Evolutionary conservation across 1,140 invertebrate genomes (phyloP), one percentile per base, ranked within the genome.

Genomic region (Pygmarrhopalites habei): DNA sequence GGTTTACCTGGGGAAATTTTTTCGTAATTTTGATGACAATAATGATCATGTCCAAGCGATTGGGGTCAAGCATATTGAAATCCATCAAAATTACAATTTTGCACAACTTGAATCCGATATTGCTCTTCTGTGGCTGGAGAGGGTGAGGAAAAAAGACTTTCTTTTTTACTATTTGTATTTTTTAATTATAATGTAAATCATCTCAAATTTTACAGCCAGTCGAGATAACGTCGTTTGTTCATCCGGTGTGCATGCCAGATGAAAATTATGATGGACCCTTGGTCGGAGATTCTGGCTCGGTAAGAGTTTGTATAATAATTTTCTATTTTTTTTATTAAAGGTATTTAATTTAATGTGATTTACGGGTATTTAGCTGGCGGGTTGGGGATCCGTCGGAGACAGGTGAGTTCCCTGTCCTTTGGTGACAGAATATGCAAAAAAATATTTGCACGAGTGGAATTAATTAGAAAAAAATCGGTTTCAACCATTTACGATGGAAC

Each of bases 361-460:
- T 3, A 7, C 46, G 10, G 28, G 7, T 57, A 17, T 56, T 35
- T 41, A 67, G 65, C 32, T 67, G 17, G 58, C 51, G 15, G 66
- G 66, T 5, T 67, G 66, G 66, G 66, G 66, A n/a, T 56, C 47
- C 21, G 43, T 57, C 23, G 66, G 61, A 26, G 56, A 64, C 19
- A n/a, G n/a, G n/a, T n/a, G n/a, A n/a, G n/a, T n/a, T n/a, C n/a
- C n/a, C n/a, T n/a, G n/a, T n/a, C n/a, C n/a, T n/a, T n/a, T n/a
- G n/a, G n/a, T n/a, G n/a, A n/a, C n/a, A n/a, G n/a, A n/a, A n/a
- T n/a, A n/a, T n/a, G n/a, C n/a, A n/a, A n/a, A n/a, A n/a, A n/a
- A n/a, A n/a, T n/a, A n/a, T n/a, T n/a, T n/a, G n/a, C n/a, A n/a
- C n/a, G n/a, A n/a, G n/a, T n/a, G n/a, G n/a, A n/a, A n/a, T n/a